Evolutionary conservation across 1,140 invertebrate species (phyloP), one percentile per base, ranked within the genome.

Genomic region (Lithobius niger): DNA sequence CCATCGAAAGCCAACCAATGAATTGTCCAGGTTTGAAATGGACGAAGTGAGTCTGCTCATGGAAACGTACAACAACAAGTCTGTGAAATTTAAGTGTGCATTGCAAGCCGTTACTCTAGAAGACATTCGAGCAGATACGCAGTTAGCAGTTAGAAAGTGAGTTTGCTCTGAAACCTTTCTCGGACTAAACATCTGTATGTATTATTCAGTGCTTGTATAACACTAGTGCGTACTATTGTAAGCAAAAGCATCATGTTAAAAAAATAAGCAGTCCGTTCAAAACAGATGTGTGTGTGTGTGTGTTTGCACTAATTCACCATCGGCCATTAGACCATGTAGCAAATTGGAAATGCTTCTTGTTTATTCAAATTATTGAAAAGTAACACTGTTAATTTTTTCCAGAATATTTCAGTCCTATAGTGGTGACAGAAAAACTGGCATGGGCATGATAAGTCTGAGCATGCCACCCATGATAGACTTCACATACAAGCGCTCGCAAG

Each of bases 391-490:
- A n/a, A 55, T 52, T 27, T 55, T 49, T 71, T 74, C 52, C 63
- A 83, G 81, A 61, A 82, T 83, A 54, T 76, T 84, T 60, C 80
- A 83, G 59, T 82, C 79, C 0, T 79, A 82, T 53, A 71, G 76
- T 52, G 80, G 76, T 57, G 74, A 75, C 26, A 73, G 70, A 31
- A 74, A 72, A 2, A 73, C 74, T 22, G 74, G 77, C 49, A 74
- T 76, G 19, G 78, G 77, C 15, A 74, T 79, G 42, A 77, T 81
- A 57, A 80, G 77, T 3, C 73, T 82, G 0, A 81, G 78, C 15
- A 76, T 77, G 61, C 79, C 80, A 6, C 81, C 82, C 21, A 77
- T 83, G 47, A 71, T 83, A 18, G 81, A 82, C 61, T 65, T 83
- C 1, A 77, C 77, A 0, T 83, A 66, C 72, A 78, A 62, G 59